phyloP scores from a whole-genome alignment of 1,140 invertebrate species.

The Ceratosolen fusciceps region DNA sequence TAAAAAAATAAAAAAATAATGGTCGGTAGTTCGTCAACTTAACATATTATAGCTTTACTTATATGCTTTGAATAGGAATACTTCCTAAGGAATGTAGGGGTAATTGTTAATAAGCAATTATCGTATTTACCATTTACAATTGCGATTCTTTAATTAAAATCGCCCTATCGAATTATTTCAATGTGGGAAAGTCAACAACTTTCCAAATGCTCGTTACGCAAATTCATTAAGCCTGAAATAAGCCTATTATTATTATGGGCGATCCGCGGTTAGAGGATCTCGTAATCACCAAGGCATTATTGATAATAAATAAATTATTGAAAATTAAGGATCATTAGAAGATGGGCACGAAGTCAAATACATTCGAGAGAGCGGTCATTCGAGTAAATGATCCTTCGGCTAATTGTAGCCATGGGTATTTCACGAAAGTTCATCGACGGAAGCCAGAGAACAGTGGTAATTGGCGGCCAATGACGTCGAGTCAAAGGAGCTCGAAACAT shows the following conservation, averaged over 20 bases:
- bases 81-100: no score
- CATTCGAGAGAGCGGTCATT: background rate
- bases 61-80: no score
- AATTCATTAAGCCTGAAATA: background rate
- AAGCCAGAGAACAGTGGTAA: background rate
- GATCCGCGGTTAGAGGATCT: no score
- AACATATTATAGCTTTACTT: no score
- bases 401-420: background rate
- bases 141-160: conserved; percentile 32
- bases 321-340: background rate
- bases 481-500: background rate
- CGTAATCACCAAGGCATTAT: background rate
- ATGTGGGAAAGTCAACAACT: conserved; percentile 18
- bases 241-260: background rate
- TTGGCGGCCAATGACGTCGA: background rate
- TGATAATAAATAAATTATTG: no score
- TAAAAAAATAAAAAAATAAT: no score
- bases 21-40: no score
- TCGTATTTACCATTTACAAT: no score
- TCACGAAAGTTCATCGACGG: background rate
- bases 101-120: no score
- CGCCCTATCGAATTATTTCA: conserved; percentile 19
- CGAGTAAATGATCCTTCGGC: background rate
- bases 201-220: background rate
- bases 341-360: background rate